phyloP scores from a whole-genome alignment of 2,113 vertebrate genomes.

The Plecturocebus donacophilus region DNA sequence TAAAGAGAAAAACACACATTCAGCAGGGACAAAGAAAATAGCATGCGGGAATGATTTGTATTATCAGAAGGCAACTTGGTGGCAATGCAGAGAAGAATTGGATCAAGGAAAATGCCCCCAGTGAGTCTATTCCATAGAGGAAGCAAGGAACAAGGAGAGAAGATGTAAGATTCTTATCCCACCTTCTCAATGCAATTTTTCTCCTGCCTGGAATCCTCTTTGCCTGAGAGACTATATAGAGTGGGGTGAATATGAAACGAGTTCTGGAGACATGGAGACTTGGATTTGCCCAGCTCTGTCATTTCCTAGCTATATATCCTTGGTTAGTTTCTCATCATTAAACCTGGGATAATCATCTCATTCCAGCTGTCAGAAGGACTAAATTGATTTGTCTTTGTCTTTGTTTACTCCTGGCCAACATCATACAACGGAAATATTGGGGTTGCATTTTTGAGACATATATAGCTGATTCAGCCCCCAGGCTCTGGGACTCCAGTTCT shows the following conservation, averaged over 20 bases:
- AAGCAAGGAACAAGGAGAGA: not conserved
- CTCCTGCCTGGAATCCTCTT: not conserved
- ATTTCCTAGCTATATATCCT: not conserved
- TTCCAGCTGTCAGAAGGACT: not conserved
- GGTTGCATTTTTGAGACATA: not conserved
- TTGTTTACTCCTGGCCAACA: not conserved
- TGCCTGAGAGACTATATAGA: not conserved
- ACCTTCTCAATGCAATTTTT: not conserved
- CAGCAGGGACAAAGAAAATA: not conserved
- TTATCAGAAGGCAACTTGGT: not conserved
- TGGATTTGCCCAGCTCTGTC: not conserved
- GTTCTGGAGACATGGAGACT: not conserved
- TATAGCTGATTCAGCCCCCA: not conserved
- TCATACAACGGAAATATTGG: not conserved
- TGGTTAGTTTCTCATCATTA: not conserved
- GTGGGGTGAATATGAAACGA: not conserved
- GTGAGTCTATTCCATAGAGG: not conserved
- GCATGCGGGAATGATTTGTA: not conserved
- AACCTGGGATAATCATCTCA: not conserved
- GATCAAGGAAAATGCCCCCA: not conserved
- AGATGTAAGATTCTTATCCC: not conserved
- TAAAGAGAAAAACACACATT: constrained; percentile 12
- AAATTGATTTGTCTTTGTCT: not conserved
- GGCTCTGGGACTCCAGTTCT: not conserved
- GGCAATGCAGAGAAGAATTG: not conserved